Conservation (phyloP, 35 echinoderm and acorn worm species). For the Acanthaster planci region DNA sequence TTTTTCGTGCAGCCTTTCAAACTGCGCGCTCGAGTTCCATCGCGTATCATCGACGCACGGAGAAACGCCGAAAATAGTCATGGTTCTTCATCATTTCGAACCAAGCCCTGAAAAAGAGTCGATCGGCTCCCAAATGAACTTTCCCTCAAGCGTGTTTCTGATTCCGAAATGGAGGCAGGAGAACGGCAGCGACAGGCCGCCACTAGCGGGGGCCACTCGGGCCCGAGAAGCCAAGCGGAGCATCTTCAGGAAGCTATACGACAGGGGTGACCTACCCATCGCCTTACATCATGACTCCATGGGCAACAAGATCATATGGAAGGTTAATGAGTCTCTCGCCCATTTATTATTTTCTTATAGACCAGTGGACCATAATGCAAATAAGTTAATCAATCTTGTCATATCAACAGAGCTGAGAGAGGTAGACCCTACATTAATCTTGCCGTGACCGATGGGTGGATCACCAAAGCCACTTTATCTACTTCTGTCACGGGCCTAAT, state of each 20-base stretch:
- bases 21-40: too few species aligned
- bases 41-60: too few species aligned
- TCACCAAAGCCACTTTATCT: too few species aligned
- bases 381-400: not conserved
- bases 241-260: slow-evolving; percentile 57
- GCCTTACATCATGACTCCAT: slow-evolving; percentile 49
- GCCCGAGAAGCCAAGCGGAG: slow-evolving; percentile 22
- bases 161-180: slow-evolving; percentile 19
- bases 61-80: too few species aligned
- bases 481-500: too few species aligned
- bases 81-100: too few species aligned
- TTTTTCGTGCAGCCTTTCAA: too few species aligned
- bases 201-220: slow-evolving; percentile 23
- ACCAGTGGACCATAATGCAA: not conserved
- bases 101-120: too few species aligned
- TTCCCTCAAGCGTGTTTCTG: not conserved
- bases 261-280: slow-evolving; percentile 58
- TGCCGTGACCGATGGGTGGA: too few species aligned
- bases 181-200: not conserved
- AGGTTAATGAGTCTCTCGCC: slow-evolving; percentile 19
- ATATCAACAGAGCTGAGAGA: not conserved
- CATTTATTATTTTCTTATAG: not conserved
- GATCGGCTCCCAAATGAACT: not conserved
- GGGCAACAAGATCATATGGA: slow-evolving; percentile 72
- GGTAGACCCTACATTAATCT: too few species aligned